These are phyloP conservation scores for Eupithecia centaureata DNA, from an alignment of 2,888 invertebrate species.

Conservation along the genomic window DNA sequence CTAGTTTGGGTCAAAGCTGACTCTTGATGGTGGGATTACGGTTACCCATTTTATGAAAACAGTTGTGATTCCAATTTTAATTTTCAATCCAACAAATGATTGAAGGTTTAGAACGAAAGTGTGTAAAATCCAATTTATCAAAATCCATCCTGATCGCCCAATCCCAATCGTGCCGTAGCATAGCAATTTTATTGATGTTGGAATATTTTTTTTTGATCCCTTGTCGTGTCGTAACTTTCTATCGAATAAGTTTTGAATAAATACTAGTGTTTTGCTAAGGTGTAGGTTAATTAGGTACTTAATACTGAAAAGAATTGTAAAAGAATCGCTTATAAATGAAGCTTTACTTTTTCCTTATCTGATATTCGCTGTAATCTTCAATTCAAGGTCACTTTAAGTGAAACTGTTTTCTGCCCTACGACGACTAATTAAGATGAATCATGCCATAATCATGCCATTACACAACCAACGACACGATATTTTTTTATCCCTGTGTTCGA, in stretches of 20 bases:
- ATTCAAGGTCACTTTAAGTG: not conserved
- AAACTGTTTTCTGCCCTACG: not conserved
- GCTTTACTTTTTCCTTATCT: constrained; percentile 2
- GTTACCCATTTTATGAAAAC: not conserved
- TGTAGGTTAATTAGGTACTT: too few species aligned
- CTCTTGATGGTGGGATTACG: not conserved
- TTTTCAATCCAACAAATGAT: not conserved
- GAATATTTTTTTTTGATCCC: not conserved
- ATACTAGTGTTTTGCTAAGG: too few species aligned
- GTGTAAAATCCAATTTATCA: not conserved
- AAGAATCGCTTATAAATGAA: not conserved
- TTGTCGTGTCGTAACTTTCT: not conserved
- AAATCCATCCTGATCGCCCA: not conserved
- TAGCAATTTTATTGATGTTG: not conserved
- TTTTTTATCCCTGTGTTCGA: not conserved
- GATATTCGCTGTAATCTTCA: not conserved
- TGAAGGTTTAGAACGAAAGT: not conserved
- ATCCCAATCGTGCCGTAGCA: not conserved
- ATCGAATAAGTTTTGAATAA: not conserved
- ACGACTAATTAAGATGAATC: not conserved
- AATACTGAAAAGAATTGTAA: not conserved
- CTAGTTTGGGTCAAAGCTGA: not conserved
- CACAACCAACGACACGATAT: not conserved
- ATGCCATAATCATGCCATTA: not conserved
- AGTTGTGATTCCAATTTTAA: not conserved